Percentiles rank a stretch among this genome's conserved stretches.
Conservation (phyloP, 2,797 vertebrate species). For the Acanthis flammea region DNA sequence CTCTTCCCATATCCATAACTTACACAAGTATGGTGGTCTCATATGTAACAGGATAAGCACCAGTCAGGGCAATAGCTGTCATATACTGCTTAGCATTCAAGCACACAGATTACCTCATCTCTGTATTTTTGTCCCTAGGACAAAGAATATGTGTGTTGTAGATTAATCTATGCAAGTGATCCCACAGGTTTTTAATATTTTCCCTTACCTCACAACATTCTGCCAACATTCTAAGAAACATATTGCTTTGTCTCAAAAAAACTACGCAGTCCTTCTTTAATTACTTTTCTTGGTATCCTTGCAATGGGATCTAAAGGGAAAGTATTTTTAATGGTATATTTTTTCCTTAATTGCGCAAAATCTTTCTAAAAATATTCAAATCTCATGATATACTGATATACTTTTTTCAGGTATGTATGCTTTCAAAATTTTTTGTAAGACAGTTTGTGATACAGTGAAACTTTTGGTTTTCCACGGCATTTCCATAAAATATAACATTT, state of each 20-base stretch:
- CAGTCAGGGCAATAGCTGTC: not conserved
- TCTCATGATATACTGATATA: not conserved
- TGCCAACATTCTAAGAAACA: not conserved
- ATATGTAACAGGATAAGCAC: not conserved
- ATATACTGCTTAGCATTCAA: not conserved
- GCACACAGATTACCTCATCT: not conserved
- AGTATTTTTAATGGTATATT: not conserved
- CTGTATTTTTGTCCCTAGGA: not conserved
- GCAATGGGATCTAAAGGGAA: not conserved
- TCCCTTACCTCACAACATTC: not conserved
- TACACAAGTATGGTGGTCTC: not conserved
- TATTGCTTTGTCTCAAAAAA: not conserved
- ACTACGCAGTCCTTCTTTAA: not conserved
- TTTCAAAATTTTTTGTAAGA: not conserved
- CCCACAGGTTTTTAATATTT: not conserved
- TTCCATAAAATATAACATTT: not conserved
- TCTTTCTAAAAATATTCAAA: not conserved
- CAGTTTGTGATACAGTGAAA: not conserved
- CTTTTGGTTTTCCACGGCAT: not conserved
- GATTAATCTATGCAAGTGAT: not conserved
- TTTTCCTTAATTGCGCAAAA: not conserved
- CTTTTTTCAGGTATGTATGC: not conserved
- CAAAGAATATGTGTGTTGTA: not conserved
- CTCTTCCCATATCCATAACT: not conserved
- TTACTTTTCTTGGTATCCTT: not conserved